Percentiles rank a stretch among this genome's conserved stretches.
Conservation (phyloP, 2,113 vertebrate species). For the Emydocephalus ijimae region DNA sequence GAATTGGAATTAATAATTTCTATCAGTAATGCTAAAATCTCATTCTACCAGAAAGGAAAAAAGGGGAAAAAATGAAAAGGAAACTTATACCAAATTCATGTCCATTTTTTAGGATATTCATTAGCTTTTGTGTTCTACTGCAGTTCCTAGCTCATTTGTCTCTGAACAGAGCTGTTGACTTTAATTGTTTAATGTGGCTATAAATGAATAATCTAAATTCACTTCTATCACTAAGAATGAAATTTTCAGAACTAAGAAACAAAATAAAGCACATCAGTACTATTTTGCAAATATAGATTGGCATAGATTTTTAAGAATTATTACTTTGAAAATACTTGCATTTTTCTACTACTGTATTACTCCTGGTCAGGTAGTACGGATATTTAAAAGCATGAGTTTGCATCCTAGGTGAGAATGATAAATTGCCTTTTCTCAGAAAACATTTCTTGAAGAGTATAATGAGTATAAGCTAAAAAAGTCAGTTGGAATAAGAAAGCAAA, state of each 20-base stretch:
- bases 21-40: conserved; percentile 29
- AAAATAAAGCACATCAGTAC: background rate
- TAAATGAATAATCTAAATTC: background rate
- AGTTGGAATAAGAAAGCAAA: background rate
- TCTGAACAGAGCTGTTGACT: background rate
- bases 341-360: background rate
- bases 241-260: background rate
- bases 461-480: background rate
- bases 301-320: background rate
- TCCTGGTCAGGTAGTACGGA: background rate
- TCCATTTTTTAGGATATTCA: background rate
- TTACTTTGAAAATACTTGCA: background rate
- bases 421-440: background rate
- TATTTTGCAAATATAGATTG: background rate
- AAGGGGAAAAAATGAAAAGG: background rate
- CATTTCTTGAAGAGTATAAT: background rate
- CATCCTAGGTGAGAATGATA: background rate
- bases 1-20: conserved; percentile 44
- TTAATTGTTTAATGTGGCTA: background rate
- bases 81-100: background rate
- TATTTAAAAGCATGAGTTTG: background rate
- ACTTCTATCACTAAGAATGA: background rate
- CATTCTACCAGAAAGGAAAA: background rate
- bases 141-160: background rate
- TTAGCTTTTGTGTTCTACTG: background rate